phyloP scores from a whole-genome alignment of 2,888 invertebrate genomes.

The Vanessa cardui region DNA sequence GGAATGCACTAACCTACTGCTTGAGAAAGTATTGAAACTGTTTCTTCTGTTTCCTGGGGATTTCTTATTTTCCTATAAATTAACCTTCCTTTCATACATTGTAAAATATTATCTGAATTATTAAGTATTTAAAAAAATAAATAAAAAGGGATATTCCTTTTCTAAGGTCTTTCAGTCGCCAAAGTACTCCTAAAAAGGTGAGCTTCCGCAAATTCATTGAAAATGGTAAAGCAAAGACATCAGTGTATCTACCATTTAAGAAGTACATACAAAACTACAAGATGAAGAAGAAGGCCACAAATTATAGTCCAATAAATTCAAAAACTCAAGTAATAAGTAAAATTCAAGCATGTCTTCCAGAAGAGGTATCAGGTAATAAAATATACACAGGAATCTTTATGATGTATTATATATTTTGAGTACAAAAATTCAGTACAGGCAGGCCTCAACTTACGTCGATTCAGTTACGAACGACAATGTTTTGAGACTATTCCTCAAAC shows the following conservation, averaged over 20 bases:
- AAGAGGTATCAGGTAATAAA: constrained; percentile 63
- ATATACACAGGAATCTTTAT: not conserved
- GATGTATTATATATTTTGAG: no score
- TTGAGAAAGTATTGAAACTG: constrained; percentile 44
- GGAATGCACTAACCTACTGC: constrained; percentile 44
- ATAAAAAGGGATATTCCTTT: constrained; percentile 9
- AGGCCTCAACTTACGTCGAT: no score
- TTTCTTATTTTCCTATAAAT: constrained; percentile 1
- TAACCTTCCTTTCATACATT: not conserved
- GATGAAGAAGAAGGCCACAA: constrained; percentile 64
- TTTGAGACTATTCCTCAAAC: no score
- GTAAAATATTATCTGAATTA: not conserved
- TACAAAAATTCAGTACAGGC: no score
- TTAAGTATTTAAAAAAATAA: not conserved
- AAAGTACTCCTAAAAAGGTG: constrained; percentile 76
- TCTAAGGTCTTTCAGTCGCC: constrained; percentile 66
- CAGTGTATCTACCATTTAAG: constrained; percentile 86
- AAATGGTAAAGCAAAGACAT: constrained; percentile 72
- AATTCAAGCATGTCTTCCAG: constrained; percentile 65
- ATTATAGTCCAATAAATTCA: constrained; percentile 69
- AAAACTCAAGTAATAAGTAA: constrained; percentile 66
- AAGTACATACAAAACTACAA: constrained; percentile 74
- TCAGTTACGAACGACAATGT: no score
- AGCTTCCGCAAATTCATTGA: constrained; percentile 76
- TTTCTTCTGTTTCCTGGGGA: constrained; percentile 17